Conservation (phyloP, 1,140 invertebrate genomes). For the Temnothorax nylanderi region DNA sequence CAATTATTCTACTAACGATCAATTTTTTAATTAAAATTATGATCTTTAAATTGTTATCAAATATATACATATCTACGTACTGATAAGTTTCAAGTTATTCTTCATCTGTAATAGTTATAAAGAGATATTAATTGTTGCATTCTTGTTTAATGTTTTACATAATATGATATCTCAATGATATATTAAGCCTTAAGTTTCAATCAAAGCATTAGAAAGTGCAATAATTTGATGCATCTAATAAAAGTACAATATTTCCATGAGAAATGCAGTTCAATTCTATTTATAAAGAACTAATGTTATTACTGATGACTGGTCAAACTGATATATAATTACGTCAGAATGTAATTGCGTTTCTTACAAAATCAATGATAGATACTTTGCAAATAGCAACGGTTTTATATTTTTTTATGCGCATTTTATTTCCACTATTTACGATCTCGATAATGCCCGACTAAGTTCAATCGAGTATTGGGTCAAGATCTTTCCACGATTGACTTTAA, state of each 20-base stretch:
- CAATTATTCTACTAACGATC: neutral
- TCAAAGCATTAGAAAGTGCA: neutral
- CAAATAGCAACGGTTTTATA: neutral
- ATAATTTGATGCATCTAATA: neutral
- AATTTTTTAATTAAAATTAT: neutral
- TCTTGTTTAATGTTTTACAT: neutral
- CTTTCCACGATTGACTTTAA: conserved; percentile 19
- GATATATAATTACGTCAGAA: neutral
- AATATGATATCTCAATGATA: neutral
- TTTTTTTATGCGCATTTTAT: conserved; percentile 1
- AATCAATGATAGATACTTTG: neutral
- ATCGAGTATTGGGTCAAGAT: conserved; percentile 37
- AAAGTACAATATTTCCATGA: neutral
- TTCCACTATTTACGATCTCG: neutral
- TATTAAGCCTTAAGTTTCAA: neutral
- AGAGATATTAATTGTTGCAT: neutral
- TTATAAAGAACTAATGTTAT: neutral
- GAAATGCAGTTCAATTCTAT: neutral
- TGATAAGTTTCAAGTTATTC: neutral
- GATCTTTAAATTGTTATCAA: neutral
- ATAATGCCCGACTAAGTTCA: neutral
- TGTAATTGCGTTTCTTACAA: neutral
- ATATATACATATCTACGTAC: neutral
- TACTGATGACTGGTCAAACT: neutral
- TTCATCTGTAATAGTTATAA: neutral